Conservation (phyloP, 2,113 vertebrate species). For the Pangasianodon gigas region DNA sequence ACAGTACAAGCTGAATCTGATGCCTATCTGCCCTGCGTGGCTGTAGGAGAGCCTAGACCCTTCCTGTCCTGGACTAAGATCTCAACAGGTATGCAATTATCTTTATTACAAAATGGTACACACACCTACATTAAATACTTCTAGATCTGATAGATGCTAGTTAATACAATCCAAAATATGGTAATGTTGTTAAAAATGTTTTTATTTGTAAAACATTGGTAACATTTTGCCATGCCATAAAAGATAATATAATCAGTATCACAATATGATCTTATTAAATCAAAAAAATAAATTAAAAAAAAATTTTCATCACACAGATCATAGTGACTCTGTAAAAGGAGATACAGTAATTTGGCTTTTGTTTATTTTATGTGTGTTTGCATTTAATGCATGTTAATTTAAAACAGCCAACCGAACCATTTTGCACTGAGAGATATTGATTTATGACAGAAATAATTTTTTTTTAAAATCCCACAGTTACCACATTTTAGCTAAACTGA, state of each 20-base stretch:
- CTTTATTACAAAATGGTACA: slow-evolving; percentile 1
- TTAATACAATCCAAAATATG: background rate
- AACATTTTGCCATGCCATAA: background rate
- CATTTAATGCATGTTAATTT: background rate
- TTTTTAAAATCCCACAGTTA: background rate
- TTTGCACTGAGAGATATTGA: background rate
- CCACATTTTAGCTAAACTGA: background rate
- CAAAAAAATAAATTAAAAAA: no score
- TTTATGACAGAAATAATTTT: background rate
- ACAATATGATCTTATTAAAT: no score
- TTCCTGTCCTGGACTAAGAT: slow-evolving; percentile 87
- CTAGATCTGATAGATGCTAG: background rate
- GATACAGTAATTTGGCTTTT: background rate
- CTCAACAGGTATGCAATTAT: slow-evolving; percentile 81
- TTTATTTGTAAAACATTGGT: background rate
- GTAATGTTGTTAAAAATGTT: background rate
- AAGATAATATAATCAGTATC: background rate
- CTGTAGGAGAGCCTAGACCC: slow-evolving; percentile 79
- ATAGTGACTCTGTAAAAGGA: background rate
- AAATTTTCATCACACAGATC: background rate
- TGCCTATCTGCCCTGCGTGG: slow-evolving; percentile 80
- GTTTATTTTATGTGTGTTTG: background rate
- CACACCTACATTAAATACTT: background rate
- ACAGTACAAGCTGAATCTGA: slow-evolving; percentile 78
- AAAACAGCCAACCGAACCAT: background rate